Evolutionary conservation across 2,888 invertebrate genomes (phyloP).

Genomic region (Diabrotica balteata): DNA sequence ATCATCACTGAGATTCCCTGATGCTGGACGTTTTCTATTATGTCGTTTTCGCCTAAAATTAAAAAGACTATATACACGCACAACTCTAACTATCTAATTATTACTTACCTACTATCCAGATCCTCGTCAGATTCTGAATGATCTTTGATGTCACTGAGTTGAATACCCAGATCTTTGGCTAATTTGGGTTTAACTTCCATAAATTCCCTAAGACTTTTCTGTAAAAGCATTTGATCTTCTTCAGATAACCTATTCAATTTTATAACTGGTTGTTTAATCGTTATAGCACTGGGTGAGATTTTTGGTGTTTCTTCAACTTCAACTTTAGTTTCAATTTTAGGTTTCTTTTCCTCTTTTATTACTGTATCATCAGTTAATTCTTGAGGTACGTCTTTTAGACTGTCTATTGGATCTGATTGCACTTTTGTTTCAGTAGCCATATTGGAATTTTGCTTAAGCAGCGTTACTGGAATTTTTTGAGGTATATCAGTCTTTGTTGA

Average conservation of each 20-base stretch:
- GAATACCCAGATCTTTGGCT: conserved; percentile 67
- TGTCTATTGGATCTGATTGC: conserved; percentile 16
- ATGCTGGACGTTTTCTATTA: conserved; percentile 29
- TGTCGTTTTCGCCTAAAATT: conserved; percentile 13
- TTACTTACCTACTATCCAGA: conserved; percentile 9
- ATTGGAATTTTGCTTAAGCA: conserved; percentile 20
- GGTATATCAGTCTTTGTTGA: conserved; percentile 31
- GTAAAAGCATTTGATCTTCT: conserved; percentile 62
- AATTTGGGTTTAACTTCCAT: conserved; percentile 68
- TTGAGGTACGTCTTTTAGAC: conserved; percentile 5
- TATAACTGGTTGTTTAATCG: conserved; percentile 67
- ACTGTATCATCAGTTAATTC: conserved; percentile 7
- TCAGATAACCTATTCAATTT: conserved; percentile 68
- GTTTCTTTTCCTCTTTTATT: conserved; percentile 4
- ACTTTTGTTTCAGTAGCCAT: conserved; percentile 20
- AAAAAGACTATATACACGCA: background rate
- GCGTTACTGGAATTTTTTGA: conserved; percentile 22
- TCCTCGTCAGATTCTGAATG: conserved; percentile 39
- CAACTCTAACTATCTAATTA: background rate
- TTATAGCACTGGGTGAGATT: conserved; percentile 2
- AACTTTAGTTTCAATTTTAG: conserved; percentile 3
- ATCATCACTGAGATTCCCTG: conserved; percentile 35
- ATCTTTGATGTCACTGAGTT: conserved; percentile 43
- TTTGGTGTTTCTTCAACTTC: conserved; percentile 8
- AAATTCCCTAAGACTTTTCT: conserved; percentile 70